Base-by-base conservation (phyloP, 2,797 vertebrate genomes). In the Alfaro cultratus region DNA sequence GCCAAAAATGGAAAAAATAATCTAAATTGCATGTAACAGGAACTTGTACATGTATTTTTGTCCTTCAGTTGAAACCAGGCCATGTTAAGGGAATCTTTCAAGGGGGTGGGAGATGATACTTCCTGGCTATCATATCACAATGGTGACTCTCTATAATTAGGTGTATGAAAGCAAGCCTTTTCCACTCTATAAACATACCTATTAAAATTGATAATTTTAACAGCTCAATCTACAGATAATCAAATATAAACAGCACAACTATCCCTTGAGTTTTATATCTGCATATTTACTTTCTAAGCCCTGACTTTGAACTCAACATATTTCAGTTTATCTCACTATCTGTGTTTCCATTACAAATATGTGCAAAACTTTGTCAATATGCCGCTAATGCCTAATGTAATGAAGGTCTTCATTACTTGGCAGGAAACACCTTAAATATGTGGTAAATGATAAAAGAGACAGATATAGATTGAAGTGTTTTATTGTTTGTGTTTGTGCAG, bases 101-200 rank as follows among this genome's bases (percentile, higher is more conserved):
- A 75, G 67, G 55, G 51, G 49, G 76, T 76, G 70, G 84, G 81
- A 88, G 75, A 87, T 6, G 76, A 93, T 93, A 93, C 88, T 94
- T 94, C 93, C 93, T 92, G 93, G 82, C 71, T 92, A 91, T 94
- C 88, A 73, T 86, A 83, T 93, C 70, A n/a, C 80, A 12, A 67
- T 86, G 86, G 86, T 67, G 76, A 89, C 81, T 85, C 79, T 60
- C 91, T 93, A 93, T 93, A 93, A 93, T 91, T 93, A 94, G 88
- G 87, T 75, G 74, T 77, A 91, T 88, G 77, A 83, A 82, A 92
- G 74, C 80, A 91, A 86, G 86, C 82, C 85, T 81, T 79, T 16
- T 74, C 74, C 68, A 60, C 76, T 80, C 90, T 81, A 92, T 93
- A 88, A 85, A 76, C 55, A 73, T 13, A 84, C 80, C 81, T 86